These are phyloP conservation scores for Alitta virens DNA, from an alignment of 2,888 invertebrate genomes.

Conservation along the genomic window DNA sequence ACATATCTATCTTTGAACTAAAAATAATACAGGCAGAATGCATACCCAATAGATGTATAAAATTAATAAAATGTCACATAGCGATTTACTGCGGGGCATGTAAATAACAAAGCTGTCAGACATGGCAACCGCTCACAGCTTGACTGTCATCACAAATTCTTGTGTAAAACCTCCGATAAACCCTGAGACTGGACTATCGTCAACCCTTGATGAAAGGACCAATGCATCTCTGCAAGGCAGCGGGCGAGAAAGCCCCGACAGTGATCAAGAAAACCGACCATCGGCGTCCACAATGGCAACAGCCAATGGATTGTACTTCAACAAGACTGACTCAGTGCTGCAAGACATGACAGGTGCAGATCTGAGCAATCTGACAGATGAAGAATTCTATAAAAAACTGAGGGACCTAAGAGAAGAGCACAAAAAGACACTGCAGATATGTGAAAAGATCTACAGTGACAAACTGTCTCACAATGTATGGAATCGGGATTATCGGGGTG, in stretches of 20 bases:
- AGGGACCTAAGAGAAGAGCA: constrained; percentile 48
- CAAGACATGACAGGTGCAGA: constrained; percentile 23
- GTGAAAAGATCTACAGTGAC: constrained; percentile 47
- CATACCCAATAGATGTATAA: too few species aligned
- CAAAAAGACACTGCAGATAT: constrained; percentile 46
- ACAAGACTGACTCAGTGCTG: constrained; percentile 9
- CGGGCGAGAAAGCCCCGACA: constrained; percentile 2
- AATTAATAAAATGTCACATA: too few species aligned
- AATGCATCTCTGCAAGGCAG: neutral
- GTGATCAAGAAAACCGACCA: neutral
- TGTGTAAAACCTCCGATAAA: constrained; percentile 47
- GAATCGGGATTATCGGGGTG: neutral
- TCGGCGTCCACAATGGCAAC: neutral
- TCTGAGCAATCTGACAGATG: constrained; percentile 40
- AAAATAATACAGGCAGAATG: too few species aligned
- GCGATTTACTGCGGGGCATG: neutral
- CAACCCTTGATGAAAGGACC: constrained; percentile 37
- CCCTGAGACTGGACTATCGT: constrained; percentile 40
- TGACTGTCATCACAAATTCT: constrained; percentile 48
- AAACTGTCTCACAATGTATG: constrained; percentile 26
- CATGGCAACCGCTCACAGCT: constrained; percentile 53
- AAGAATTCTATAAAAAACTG: constrained; percentile 49
- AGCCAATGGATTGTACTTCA: neutral
- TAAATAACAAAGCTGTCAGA: constrained; percentile 15
- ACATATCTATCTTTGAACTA: too few species aligned